Conservation (phyloP, 2,113 vertebrate genomes). For the Eurystomus gularis region DNA sequence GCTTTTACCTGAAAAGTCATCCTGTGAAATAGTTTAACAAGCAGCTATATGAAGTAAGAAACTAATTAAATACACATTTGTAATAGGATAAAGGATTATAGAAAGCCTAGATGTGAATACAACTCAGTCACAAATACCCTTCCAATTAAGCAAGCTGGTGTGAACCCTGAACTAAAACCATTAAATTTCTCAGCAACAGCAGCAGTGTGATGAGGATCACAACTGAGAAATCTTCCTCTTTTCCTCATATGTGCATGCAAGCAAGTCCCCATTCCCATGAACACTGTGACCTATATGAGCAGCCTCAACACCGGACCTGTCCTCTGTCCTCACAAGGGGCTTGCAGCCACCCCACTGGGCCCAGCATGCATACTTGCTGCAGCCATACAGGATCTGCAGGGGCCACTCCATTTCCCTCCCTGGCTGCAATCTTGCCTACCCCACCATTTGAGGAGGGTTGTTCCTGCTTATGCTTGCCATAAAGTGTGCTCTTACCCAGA, state of each 20-base stretch:
- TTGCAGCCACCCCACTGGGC: neutral
- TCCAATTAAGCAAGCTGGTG: neutral
- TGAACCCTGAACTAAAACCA: neutral
- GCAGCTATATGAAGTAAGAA: neutral
- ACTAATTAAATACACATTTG: neutral
- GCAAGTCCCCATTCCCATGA: neutral
- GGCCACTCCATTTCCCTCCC: neutral
- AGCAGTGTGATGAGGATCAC: neutral
- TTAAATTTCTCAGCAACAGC: neutral
- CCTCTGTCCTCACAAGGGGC: accelerated
- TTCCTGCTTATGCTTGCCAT: neutral
- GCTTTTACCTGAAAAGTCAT: neutral
- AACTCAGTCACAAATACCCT: neutral
- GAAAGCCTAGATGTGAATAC: neutral
- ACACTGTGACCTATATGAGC: accelerated
- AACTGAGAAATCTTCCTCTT: neutral
- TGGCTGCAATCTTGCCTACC: neutral
- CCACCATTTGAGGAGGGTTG: neutral
- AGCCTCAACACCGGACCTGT: neutral
- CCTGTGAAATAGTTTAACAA: neutral
- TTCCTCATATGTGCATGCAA: neutral
- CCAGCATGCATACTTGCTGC: neutral
- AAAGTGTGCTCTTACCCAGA: neutral
- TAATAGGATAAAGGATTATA: neutral
- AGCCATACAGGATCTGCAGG: accelerated